A percentile compares a stretch with the other conserved stretches of the same genome.
These are phyloP conservation scores for Lasioglossum leucozonium DNA, from an alignment of 2,888 invertebrate species.

Conservation along the genomic window DNA sequence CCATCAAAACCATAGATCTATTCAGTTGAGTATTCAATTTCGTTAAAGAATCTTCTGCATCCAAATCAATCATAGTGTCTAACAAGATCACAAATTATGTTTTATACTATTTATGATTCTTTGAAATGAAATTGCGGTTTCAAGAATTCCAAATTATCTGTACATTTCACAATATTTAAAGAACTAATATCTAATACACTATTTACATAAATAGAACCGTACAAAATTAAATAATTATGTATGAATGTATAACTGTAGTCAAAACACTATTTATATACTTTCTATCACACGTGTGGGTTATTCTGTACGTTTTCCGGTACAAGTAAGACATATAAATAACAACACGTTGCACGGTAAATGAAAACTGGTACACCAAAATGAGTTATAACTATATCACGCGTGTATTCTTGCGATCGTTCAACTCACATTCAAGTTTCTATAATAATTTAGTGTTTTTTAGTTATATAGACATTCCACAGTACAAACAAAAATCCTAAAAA, in stretches of 20 bases:
- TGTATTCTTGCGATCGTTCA: background rate
- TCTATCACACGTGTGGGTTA: background rate
- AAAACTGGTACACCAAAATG: background rate
- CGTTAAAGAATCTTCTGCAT: constrained; percentile 68
- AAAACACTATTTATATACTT: background rate
- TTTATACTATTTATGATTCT: background rate
- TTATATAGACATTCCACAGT: background rate
- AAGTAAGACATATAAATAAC: background rate
- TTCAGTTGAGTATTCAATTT: constrained; percentile 75
- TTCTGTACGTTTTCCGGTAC: background rate
- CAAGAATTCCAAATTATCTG: background rate
- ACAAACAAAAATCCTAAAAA: background rate
- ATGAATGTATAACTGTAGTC: background rate
- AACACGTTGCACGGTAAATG: background rate
- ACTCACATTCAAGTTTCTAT: background rate
- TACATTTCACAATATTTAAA: background rate
- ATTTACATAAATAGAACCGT: background rate
- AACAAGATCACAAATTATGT: background rate
- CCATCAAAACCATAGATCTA: constrained; percentile 74
- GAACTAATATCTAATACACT: background rate
- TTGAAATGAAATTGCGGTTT: background rate
- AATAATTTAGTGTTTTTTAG: background rate
- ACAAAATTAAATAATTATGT: background rate
- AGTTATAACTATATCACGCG: background rate
- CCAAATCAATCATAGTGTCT: constrained; percentile 49